Conservation (phyloP, 2,888 invertebrate species). For the Drosophila kuntzei region DNA sequence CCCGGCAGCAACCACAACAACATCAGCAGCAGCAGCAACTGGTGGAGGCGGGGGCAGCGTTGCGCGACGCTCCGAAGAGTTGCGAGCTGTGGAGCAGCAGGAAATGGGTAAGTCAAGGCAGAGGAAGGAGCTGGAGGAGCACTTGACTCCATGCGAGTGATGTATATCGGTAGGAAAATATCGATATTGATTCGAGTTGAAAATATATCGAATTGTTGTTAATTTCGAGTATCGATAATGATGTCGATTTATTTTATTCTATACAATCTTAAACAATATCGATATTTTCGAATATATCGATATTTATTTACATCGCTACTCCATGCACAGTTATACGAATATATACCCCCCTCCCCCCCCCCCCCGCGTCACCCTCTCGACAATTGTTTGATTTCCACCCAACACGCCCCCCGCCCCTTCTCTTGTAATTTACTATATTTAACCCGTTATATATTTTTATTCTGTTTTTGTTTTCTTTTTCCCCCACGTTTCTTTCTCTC, state of each 20-base stretch:
- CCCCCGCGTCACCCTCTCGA: background rate
- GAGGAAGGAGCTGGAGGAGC: background rate
- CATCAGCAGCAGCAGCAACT: slow-evolving; percentile 51
- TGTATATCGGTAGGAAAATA: background rate
- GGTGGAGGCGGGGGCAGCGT: slow-evolving; percentile 52
- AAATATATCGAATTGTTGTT: background rate
- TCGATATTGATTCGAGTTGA: background rate
- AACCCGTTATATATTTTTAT: slow-evolving; percentile 44
- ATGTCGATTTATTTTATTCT: background rate
- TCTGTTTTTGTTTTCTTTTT: slow-evolving; percentile 59
- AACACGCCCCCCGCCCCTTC: background rate
- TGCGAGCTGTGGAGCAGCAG: slow-evolving; percentile 72
- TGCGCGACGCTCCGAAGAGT: slow-evolving; percentile 64
- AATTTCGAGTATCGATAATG: background rate
- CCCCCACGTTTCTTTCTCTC: slow-evolving; percentile 40
- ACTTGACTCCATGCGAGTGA: background rate
- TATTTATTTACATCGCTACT: slow-evolving; percentile 1
- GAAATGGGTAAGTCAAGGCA: slow-evolving; percentile 81
- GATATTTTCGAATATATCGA: background rate
- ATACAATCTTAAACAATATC: background rate
- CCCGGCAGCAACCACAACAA: slow-evolving; percentile 30
- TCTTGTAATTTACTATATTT: slow-evolving; percentile 37
- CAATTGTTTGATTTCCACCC: slow-evolving; percentile 16
- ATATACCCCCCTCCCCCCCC: background rate
- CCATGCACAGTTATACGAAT: slow-evolving; percentile 6